Conservation (phyloP, 2,888 invertebrate species). For the Drosophila borborema region DNA sequence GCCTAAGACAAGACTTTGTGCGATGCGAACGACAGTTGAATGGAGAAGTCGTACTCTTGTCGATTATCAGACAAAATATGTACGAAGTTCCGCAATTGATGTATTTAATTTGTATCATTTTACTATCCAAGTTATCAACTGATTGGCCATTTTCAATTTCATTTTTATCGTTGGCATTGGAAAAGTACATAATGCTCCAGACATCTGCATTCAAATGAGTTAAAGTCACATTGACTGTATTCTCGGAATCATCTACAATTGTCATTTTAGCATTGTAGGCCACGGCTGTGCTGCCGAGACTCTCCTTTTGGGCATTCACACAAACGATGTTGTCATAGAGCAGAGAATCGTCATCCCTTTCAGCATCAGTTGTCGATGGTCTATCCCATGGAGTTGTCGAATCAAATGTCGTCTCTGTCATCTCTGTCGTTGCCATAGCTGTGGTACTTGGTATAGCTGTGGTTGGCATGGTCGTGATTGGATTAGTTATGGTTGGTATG, state of each 20-base stretch:
- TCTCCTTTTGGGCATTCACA: conserved; percentile 1
- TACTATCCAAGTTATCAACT: neutral
- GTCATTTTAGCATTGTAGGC: conserved; percentile 21
- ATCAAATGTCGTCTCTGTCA: neutral
- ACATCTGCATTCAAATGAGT: neutral
- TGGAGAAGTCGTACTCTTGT: conserved; percentile 50
- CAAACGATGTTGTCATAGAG: conserved; percentile 10
- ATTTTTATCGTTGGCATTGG: neutral
- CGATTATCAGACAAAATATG: conserved; percentile 67
- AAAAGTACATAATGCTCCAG: conserved; percentile 47
- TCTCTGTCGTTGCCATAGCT: neutral
- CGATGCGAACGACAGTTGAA: conserved; percentile 71
- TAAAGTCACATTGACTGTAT: conserved; percentile 26
- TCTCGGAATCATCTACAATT: conserved; percentile 25
- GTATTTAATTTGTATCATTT: conserved; percentile 8
- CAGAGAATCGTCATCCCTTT: neutral
- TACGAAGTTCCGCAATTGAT: conserved; percentile 52
- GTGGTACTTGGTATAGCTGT: neutral
- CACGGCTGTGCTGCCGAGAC: neutral
- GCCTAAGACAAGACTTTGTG: conserved; percentile 35
- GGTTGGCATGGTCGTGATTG: neutral
- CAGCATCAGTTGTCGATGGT: neutral
- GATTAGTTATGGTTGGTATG: neutral
- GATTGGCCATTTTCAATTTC: neutral
- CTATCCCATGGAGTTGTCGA: no score